Evolutionary conservation across 2,113 vertebrate genomes (phyloP), one percentile per base, ranked within the genome.

Genomic region (Toxostoma redivivum): DNA sequence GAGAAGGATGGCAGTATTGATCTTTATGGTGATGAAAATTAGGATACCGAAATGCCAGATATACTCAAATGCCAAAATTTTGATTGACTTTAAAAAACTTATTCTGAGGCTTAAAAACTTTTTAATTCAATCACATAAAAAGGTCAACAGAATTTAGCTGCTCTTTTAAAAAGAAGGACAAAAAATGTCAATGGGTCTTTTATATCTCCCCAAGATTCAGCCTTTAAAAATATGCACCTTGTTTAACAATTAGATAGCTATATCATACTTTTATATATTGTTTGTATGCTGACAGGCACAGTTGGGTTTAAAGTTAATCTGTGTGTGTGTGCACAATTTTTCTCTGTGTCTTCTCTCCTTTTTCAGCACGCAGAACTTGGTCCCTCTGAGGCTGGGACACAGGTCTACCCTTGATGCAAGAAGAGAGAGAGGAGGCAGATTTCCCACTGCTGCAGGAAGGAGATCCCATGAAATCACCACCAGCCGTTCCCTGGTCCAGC

Each of bases 121-220:
- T 87, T 94, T 42, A 76, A 79, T 76, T 94, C 62, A 84, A 57
- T 62, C 65, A 20, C 19, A 51, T 61, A 62, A 70, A 92, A 95
- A 97, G 88, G 92, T 91, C 88, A 95, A 60, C 5, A 79, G 72
- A 90, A 79, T 66, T 90, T 40, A 91, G 42, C 25, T 87, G 91
- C 7, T 81, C n/a, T 93, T 92, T 35, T 19, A 57, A 69, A 84
- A 37, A 72, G 81, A 88, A 45, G 5, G 47, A 61, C 42, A 66
- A 88, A 91, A 93, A 94, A 79, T 51, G 70, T 76, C 81, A 85
- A 23, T 57, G 24, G 54, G 35, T 88, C 31, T 82, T 76, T 88
- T n/a, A 56, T 48, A 74, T 5, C 12, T 61, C 17, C 17, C 24
- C 47, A 81, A 81, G 38, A n/a, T 37, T 54, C 51, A 66, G 38